phyloP scores from a whole-genome alignment of 2,888 invertebrate species.

The Aspidiotus destructor region DNA sequence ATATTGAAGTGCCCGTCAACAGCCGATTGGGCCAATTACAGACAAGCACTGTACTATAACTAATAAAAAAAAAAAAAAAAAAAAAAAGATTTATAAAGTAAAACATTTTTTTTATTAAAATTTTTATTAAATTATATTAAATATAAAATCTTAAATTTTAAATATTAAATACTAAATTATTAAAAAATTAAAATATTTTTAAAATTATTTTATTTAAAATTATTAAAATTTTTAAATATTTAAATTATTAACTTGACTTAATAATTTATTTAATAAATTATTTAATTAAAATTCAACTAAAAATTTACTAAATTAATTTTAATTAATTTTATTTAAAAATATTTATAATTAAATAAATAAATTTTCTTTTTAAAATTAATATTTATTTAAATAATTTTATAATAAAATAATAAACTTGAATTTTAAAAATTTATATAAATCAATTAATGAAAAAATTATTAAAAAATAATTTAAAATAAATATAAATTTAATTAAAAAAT shows the following conservation, averaged over 20 bases:
- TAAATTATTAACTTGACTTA: neutral
- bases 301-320: neutral
- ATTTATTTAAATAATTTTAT: neutral
- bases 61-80: neutral
- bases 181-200: neutral
- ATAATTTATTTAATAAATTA: neutral
- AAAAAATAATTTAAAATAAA: too few species aligned
- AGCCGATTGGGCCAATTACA: too few species aligned
- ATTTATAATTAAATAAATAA: neutral
- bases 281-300: neutral
- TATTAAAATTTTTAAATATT: neutral
- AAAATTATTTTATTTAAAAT: neutral
- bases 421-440: too few species aligned
- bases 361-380: neutral
- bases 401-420: neutral
- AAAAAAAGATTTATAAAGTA: neutral
- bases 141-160: neutral
- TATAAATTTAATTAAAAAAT: too few species aligned
- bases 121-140: neutral
- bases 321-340: neutral
- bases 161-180: neutral
- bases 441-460: too few species aligned
- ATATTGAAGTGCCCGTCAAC: too few species aligned
- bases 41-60: too few species aligned
- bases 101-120: neutral